A percentile compares a stretch with the other conserved stretches of the same genome.
These are phyloP conservation scores for Brachionus asplanchnoidis DNA, from an alignment of 1,140 invertebrate genomes.

Conservation along the genomic window DNA sequence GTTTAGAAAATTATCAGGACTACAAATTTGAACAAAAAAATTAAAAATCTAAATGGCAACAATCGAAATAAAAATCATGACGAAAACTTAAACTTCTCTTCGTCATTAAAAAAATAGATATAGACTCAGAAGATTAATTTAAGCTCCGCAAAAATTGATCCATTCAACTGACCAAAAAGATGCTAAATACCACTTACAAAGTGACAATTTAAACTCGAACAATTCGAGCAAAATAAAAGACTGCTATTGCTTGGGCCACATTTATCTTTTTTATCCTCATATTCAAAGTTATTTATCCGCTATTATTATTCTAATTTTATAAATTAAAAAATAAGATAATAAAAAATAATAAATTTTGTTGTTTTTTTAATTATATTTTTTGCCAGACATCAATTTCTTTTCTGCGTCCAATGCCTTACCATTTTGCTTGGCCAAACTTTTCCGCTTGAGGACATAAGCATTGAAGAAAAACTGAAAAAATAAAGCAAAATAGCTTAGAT, in stretches of 20 bases:
- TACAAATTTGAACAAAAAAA: background rate
- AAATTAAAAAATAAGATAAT: background rate
- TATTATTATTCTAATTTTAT: background rate
- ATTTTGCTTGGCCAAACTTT: background rate
- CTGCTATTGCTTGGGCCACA: background rate
- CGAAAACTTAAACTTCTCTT: background rate
- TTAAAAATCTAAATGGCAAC: background rate
- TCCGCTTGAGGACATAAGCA: constrained; percentile 14
- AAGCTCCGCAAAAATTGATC: background rate
- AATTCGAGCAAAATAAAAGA: background rate
- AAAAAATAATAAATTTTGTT: background rate
- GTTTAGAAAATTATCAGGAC: background rate
- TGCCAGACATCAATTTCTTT: background rate
- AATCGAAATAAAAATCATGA: background rate
- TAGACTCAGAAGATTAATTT: background rate
- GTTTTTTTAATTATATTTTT: background rate
- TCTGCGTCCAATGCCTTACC: background rate
- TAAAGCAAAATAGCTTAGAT: constrained; percentile 34
- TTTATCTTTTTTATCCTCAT: background rate
- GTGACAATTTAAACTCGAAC: background rate
- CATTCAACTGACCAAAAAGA: background rate
- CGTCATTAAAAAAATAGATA: background rate
- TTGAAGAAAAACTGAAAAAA: constrained; percentile 41
- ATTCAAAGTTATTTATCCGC: background rate
- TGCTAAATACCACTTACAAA: background rate